Conservation (phyloP, 2,113 vertebrate species). For the Chrysemys picta region DNA sequence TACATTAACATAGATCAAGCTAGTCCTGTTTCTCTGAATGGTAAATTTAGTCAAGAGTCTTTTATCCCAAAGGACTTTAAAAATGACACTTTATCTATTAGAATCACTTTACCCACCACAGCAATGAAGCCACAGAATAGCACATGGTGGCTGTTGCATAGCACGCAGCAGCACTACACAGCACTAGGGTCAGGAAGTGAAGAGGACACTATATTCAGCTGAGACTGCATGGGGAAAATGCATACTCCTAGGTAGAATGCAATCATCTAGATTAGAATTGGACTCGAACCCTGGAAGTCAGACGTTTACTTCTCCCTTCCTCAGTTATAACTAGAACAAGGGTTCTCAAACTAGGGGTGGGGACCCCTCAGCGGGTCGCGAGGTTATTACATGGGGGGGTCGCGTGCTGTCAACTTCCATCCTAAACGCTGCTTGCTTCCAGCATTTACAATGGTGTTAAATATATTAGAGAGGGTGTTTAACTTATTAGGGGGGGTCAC, state of each 20-base stretch:
- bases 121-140: background rate
- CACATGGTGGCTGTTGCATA: background rate
- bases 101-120: background rate
- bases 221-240: too few species aligned
- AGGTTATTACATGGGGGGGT: too few species aligned
- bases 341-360: too few species aligned
- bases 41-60: background rate
- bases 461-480: too few species aligned
- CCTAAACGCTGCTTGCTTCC: too few species aligned
- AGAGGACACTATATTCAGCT: background rate
- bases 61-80: background rate
- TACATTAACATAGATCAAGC: background rate
- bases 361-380: too few species aligned
- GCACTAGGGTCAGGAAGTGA: rapidly evolving
- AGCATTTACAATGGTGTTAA: too few species aligned
- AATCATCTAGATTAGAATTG: background rate
- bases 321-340: background rate
- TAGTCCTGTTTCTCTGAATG: background rate
- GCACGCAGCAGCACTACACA: background rate
- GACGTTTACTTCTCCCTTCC: background rate
- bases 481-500: too few species aligned
- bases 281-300: background rate
- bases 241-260: background rate
- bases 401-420: too few species aligned
- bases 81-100: background rate